phyloP scores from a whole-genome alignment of 37 sponge, comb jelly and placozoan species.

The Petrosia ficiformis region DNA sequence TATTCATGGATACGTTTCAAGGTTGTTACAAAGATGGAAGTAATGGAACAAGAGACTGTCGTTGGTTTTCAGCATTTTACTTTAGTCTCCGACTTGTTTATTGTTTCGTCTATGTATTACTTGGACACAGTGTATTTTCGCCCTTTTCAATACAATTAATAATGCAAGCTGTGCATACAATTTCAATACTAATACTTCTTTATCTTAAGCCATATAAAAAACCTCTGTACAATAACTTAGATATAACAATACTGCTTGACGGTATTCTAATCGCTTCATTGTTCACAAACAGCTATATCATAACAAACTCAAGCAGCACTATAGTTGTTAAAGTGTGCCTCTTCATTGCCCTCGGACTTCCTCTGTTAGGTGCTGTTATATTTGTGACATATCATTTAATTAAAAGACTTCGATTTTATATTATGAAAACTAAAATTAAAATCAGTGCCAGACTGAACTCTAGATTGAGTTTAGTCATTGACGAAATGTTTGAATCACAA shows the following conservation, averaged over 20 bases:
- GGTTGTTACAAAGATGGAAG: not conserved
- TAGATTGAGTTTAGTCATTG: too few species aligned
- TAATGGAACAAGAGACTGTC: not conserved
- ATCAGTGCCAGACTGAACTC: too few species aligned
- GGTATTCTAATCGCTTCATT: not conserved
- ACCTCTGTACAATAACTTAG: not conserved
- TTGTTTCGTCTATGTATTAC: not conserved
- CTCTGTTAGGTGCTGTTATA: too few species aligned
- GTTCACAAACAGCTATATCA: too few species aligned
- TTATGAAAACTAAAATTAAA: too few species aligned
- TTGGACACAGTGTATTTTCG: not conserved
- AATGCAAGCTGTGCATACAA: not conserved
- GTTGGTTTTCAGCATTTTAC: not conserved
- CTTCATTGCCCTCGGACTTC: too few species aligned
- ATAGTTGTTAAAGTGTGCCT: too few species aligned
- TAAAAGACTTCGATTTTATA: too few species aligned
- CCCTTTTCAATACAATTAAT: not conserved
- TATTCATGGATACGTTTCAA: not conserved
- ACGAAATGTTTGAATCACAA: too few species aligned
- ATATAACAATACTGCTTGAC: not conserved
- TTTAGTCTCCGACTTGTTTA: not conserved
- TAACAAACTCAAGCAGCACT: too few species aligned
- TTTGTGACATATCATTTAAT: too few species aligned
- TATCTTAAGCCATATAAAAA: not conserved
- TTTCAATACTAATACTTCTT: not conserved